Percentiles rank a stretch among this genome's conserved stretches.
These are phyloP conservation scores for Drosophila insularis DNA, from an alignment of 1,140 invertebrate species.

Conservation along the genomic window DNA sequence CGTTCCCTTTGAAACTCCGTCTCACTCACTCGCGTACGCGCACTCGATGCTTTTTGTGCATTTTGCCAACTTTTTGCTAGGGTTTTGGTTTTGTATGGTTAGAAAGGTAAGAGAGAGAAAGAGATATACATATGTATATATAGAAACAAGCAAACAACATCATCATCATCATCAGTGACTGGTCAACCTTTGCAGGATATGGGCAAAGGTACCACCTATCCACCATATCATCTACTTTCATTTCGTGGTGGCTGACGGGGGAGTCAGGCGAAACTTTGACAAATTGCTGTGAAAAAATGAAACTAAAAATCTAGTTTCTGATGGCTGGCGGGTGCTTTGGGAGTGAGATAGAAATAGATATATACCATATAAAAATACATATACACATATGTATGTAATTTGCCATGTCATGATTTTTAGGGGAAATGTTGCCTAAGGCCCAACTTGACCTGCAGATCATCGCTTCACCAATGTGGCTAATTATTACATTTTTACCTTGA, in stretches of 20 bases:
- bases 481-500: conserved; percentile 63
- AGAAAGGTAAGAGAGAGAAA: not conserved
- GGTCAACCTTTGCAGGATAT: conserved; percentile 17
- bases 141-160: conserved; percentile 53
- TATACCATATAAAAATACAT: not conserved
- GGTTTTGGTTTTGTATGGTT: not conserved
- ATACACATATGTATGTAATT: not conserved
- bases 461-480: conserved; percentile 56
- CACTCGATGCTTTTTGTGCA: conserved; percentile 26
- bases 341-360: not conserved
- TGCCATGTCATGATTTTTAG: conserved; percentile 2
- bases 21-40: too few species aligned
- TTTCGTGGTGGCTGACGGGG: not conserved
- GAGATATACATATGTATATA: too few species aligned
- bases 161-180: conserved; percentile 52
- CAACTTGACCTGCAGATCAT: conserved; percentile 38
- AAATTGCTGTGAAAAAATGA: conserved; percentile 57
- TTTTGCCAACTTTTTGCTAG: conserved; percentile 43
- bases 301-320: conserved; percentile 39
- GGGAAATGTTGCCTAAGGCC: not conserved
- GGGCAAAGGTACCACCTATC: not conserved
- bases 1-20: not conserved
- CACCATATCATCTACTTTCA: not conserved
- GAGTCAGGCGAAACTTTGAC: conserved; percentile 54
- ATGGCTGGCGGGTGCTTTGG: not conserved